Base-by-base conservation (phyloP, 2,888 invertebrate genomes). In the Leptura quadrifasciata region DNA sequence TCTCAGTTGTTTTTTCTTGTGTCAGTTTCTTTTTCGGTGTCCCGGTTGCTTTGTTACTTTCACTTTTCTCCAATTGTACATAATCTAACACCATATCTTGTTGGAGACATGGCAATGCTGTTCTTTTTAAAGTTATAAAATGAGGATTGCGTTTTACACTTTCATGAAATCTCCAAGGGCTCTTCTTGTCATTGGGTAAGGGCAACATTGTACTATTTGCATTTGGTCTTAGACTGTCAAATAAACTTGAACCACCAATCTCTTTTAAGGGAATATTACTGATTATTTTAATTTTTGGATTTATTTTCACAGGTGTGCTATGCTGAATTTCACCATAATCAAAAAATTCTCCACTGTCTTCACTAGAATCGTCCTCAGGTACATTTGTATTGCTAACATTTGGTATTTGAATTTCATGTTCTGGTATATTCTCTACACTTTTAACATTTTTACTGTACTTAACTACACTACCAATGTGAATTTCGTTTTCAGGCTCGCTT, bases 51-150 rank as follows among this genome's bases (percentile, higher is more conserved):
- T 70, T 70, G 5, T 31, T n/a, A n/a, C 27, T 31, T 31, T 57
- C 31, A 52, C 64, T 74, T 55, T 74, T 72, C 31, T 76, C 68
- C 17, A 64, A 58, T 17, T 79, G 47, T 15, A 54, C 65, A 57
- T 79, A 65, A 57, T 80, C 76, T 9, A 80, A 57, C 20, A 80
- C 69, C 75, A 78, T 69, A 61, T 79, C 80, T 54, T 80, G 80
- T 57, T 75, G 47, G 10, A 76, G 55, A 31, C 72, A 69, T 1
- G 79, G 79, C 35, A 80, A 27, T 39, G 75, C 76, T 47, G 71
- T 74, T n/a, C 63, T 69, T 55, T 80, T 80, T 20, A 77, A 58
- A 20, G 24, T 17, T 35, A 80, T 61, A 39, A 76, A 76, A 31
- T 80, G 72, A 20, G 75, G 77, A 47, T 75, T 77, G 12, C 80